Conservation (phyloP, 2,797 vertebrate genomes). For the Tenualosa thibaudeaui region DNA sequence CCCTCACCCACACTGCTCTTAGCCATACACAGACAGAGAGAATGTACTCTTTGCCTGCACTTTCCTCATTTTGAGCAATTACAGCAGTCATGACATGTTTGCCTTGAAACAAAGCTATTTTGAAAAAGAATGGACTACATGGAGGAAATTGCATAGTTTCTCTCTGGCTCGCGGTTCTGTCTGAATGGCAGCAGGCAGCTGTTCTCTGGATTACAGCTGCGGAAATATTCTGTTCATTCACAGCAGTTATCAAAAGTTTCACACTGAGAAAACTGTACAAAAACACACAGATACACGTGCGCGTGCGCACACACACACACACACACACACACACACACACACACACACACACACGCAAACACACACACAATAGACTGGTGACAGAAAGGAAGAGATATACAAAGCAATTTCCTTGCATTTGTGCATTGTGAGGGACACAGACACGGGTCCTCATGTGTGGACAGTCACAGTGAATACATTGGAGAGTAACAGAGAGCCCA, state of each 20-base stretch:
- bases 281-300: not conserved
- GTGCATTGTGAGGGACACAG: not conserved
- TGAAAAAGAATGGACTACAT: not conserved
- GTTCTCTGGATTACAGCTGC: not conserved
- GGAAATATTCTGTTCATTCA: not conserved
- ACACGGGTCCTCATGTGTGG: no score
- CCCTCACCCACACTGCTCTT: slow-evolving; percentile 31
- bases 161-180: not conserved
- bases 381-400: not conserved
- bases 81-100: not conserved
- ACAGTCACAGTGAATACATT: no score
- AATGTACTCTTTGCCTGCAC: not conserved
- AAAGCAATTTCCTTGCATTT: no score
- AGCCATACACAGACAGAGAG: not conserved
- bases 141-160: not conserved
- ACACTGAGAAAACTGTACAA: not conserved
- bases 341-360: not conserved
- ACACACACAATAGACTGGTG: not conserved
- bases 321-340: not conserved
- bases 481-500: no score
- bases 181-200: not conserved
- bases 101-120: not conserved
- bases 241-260: not conserved
- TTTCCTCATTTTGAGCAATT: not conserved
- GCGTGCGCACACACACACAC: not conserved